Evolutionary conservation across 2,113 vertebrate genomes (phyloP).

Genomic region (Sinocyclocheilus anshuiensis): DNA sequence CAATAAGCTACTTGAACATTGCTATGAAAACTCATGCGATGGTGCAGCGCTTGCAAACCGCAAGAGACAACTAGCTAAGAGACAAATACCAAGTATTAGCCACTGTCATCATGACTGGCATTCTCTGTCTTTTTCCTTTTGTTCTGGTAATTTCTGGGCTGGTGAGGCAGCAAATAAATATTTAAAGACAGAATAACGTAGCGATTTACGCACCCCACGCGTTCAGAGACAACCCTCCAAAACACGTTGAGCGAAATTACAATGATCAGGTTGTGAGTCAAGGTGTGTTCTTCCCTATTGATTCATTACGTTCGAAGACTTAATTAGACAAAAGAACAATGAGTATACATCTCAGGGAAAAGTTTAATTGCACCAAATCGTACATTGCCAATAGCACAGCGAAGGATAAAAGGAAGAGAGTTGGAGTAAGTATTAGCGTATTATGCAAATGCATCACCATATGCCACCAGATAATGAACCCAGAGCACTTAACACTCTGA

Average conservation of each 20-base stretch:
- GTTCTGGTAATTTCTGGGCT: conserved; percentile 42
- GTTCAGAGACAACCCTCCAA: conserved; percentile 25
- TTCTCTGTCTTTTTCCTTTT: conserved; percentile 18
- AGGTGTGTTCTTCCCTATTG: conserved; percentile 6
- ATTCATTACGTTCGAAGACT: conserved; percentile 43
- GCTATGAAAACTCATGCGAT: not conserved
- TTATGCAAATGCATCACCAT: conserved; percentile 67
- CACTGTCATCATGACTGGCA: not conserved
- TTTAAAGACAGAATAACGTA: conserved; percentile 35
- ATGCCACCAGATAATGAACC: conserved; percentile 65
- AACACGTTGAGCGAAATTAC: conserved; percentile 32
- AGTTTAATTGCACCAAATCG: conserved; percentile 47
- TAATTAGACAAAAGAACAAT: conserved; percentile 53
- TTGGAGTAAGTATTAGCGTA: conserved; percentile 51
- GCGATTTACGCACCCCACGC: conserved; percentile 31
- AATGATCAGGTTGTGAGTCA: conserved; percentile 49
- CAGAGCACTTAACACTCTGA: conserved; percentile 72
- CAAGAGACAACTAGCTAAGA: conserved; percentile 2
- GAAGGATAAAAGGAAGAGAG: conserved; percentile 44
- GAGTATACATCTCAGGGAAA: conserved; percentile 45
- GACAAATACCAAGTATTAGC: conserved; percentile 42
- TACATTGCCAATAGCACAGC: conserved; percentile 43
- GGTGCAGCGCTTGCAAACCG: not conserved
- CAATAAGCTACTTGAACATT: conserved; percentile 12
- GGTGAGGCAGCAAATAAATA: conserved; percentile 48